phyloP scores from a whole-genome alignment of 2,113 vertebrate species.

The Planiliza haematocheilus region DNA sequence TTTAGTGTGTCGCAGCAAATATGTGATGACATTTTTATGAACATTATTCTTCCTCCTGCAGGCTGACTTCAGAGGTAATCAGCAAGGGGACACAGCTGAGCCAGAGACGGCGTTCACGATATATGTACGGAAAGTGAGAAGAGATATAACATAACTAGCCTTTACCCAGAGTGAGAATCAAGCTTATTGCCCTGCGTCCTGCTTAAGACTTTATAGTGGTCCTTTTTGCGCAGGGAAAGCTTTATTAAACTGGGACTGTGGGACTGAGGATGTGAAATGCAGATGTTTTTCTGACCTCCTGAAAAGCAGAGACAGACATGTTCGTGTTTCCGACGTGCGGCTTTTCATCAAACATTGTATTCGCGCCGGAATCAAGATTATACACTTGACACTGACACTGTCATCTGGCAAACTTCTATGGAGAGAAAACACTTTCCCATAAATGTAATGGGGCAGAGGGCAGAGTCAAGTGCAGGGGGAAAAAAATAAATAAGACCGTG shows the following conservation, averaged over 20 bases:
- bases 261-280: conserved; percentile 58
- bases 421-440: conserved; percentile 6
- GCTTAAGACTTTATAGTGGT: conserved; percentile 41
- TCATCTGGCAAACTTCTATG: conserved; percentile 5
- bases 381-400: conserved; percentile 25
- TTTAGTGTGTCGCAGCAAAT: conserved; percentile 25
- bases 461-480: background rate
- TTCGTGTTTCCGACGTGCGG: conserved; percentile 23
- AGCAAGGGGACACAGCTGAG: conserved; percentile 25
- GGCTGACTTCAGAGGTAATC: conserved; percentile 50
- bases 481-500: conserved; percentile 5
- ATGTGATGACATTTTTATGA: conserved; percentile 58
- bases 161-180: conserved; percentile 33
- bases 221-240: conserved; percentile 37
- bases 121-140: conserved; percentile 20
- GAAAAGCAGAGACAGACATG: conserved; percentile 13
- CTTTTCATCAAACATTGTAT: conserved; percentile 21
- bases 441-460: conserved; percentile 5
- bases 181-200: conserved; percentile 45
- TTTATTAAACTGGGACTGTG: conserved; percentile 70
- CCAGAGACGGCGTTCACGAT: conserved; percentile 3
- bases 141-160: conserved; percentile 25
- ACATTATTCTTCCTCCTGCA: conserved; percentile 52
- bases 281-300: conserved; percentile 54
- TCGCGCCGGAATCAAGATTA: conserved; percentile 32